Percentiles rank a stretch among this genome's conserved stretches.
phyloP scores from a whole-genome alignment of 1,140 invertebrate species.

The Drosophila melanogaster region Release_6_plus_ISO1_MT NT_033779.5:12199001-12199500 shows the following conservation, averaged over 20 bases:
- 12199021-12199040: constrained; percentile 73
- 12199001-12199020: constrained; percentile 51
- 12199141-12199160: constrained; percentile 81
- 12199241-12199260: constrained; percentile 16
- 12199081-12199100: constrained; percentile 47
- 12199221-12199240: constrained; percentile 12
- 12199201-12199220: constrained; percentile 14
- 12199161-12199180: constrained; percentile 49
- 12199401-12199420: too few relatives aligned
- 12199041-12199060: constrained; percentile 71
- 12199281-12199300: constrained; percentile 26
- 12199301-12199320: constrained; percentile 27
- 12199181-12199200: constrained; percentile 73
- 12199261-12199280: constrained; percentile 12
- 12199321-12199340: not conserved
- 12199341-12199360: not conserved
- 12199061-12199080: constrained; percentile 20
- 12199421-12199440: too few relatives aligned
- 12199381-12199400: not conserved
- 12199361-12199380: too few relatives aligned
- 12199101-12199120: constrained; percentile 79
- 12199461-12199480: not conserved
- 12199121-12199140: constrained; percentile 77
- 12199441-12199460: not conserved
- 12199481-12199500: constrained; percentile 21